phyloP scores from a whole-genome alignment of 1,140 invertebrate species.

The Apolygus lucorum region DNA sequence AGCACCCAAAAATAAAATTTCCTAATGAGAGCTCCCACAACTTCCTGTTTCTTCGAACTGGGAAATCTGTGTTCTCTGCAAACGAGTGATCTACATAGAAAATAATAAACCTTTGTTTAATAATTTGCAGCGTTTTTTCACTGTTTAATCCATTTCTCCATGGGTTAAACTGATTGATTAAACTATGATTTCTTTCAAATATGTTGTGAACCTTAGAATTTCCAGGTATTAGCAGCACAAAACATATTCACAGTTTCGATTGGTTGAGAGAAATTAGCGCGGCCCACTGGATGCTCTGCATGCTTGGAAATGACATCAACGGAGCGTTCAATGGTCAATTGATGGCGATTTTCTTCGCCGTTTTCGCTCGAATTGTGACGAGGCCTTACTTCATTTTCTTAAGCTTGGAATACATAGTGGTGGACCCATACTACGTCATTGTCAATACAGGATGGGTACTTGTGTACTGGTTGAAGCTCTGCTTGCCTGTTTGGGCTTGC shows the following conservation, averaged over 20 bases:
- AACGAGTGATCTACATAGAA: too few relatives aligned
- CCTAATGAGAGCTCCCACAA: too few relatives aligned
- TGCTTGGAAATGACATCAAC: conserved; percentile 26
- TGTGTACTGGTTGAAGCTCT: background rate
- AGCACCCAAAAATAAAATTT: too few relatives aligned
- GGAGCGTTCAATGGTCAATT: conserved; percentile 27
- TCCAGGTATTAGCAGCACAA: too few relatives aligned
- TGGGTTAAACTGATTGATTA: too few relatives aligned
- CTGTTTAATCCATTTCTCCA: too few relatives aligned
- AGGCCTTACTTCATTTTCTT: background rate
- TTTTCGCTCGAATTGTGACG: background rate
- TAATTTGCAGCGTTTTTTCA: too few relatives aligned
- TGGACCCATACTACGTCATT: background rate
- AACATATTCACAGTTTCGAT: background rate
- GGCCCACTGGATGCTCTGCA: conserved; percentile 29
- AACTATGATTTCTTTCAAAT: too few relatives aligned
- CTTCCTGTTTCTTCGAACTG: too few relatives aligned
- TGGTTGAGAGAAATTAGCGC: conserved; percentile 23
- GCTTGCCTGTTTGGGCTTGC: background rate
- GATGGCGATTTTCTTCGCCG: conserved; percentile 22
- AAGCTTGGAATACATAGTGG: background rate
- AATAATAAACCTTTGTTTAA: too few relatives aligned
- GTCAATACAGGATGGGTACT: background rate
- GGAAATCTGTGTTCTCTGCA: too few relatives aligned
- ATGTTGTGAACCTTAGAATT: too few relatives aligned